phyloP scores from a whole-genome alignment of 1,140 invertebrate species.

The Samia ricini region DNA sequence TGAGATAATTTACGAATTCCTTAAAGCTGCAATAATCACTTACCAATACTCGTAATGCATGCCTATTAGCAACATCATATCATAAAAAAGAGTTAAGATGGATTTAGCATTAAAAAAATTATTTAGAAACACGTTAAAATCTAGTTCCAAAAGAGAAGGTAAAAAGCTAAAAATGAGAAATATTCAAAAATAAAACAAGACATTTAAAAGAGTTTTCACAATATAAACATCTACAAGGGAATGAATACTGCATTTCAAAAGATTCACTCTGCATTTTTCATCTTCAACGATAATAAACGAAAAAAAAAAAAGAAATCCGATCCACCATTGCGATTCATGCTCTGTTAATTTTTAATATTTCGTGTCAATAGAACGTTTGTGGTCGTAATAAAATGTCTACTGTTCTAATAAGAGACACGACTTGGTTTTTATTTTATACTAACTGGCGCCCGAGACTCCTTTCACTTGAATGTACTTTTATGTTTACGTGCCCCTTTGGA shows the following conservation, averaged over 20 bases:
- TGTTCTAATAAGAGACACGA: background rate
- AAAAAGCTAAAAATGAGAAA: background rate
- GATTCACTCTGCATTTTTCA: background rate
- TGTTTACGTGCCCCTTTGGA: no score
- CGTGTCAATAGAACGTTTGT: background rate
- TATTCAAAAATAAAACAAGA: background rate
- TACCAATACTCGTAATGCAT: no score
- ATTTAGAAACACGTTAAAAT: no score
- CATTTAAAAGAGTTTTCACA: background rate
- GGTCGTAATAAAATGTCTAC: background rate
- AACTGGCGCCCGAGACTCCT: no score
- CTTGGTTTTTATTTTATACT: background rate
- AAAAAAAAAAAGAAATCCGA: background rate
- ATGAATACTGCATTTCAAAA: background rate
- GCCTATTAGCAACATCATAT: no score
- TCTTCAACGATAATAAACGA: background rate
- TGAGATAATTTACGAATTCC: no score
- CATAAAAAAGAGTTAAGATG: no score
- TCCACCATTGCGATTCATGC: background rate
- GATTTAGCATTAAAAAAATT: no score
- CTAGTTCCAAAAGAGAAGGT: no score
- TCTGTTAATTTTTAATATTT: background rate
- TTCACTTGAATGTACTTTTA: no score
- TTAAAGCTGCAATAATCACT: no score
- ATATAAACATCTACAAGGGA: background rate